These are phyloP conservation scores for Glyptemys insculpta DNA, from an alignment of 2,797 vertebrate genomes.

Conservation along the genomic window DNA sequence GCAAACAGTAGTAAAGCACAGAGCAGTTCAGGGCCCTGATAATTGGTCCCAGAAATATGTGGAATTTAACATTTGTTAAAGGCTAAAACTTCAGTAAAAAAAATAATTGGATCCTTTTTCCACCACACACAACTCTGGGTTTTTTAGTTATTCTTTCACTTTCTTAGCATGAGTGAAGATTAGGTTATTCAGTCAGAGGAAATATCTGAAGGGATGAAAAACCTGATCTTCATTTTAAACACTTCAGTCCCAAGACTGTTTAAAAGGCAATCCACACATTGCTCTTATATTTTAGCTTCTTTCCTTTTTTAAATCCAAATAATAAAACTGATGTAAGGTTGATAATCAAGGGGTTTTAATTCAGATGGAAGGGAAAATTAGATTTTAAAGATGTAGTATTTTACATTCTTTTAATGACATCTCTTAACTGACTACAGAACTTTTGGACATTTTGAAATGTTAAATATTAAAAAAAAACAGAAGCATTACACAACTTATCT, in stretches of 20 bases:
- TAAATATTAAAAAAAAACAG: not conserved
- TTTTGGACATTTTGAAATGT: not conserved
- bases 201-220: not conserved
- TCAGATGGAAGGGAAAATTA: not conserved
- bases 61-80: not conserved
- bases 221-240: not conserved
- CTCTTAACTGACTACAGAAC: not conserved
- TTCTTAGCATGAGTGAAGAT: not conserved
- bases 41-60: not conserved
- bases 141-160: not conserved
- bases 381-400: not conserved
- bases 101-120: not conserved
- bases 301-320: not conserved
- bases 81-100: not conserved
- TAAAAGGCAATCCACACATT: not conserved
- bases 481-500: not conserved
- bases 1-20: not conserved
- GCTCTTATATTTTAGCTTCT: not conserved
- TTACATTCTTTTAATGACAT: not conserved
- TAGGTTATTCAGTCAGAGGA: not conserved
- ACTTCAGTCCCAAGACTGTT: not conserved
- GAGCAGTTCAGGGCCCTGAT: not conserved
- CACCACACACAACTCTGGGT: not conserved
- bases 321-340: not conserved
- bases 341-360: not conserved